Conservation (phyloP, 2,797 vertebrate genomes). For the Dendrocincla tyrannina region DNA sequence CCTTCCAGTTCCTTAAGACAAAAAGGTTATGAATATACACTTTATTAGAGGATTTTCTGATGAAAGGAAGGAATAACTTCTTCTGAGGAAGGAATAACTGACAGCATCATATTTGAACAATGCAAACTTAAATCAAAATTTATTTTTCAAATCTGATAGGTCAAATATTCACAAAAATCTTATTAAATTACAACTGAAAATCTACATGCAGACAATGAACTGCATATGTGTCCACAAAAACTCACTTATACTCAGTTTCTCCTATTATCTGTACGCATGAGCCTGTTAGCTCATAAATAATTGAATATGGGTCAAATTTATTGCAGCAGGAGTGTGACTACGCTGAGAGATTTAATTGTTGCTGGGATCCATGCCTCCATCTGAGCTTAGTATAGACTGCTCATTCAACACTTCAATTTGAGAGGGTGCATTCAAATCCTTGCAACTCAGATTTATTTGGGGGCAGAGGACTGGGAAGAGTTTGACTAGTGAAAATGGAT, state of each 20-base stretch:
- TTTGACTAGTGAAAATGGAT: not conserved
- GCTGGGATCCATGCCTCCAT: not conserved
- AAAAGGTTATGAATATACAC: not conserved
- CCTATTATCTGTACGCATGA: not conserved
- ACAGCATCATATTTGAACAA: not conserved
- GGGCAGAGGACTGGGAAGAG: not conserved
- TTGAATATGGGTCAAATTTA: slow-evolving; percentile 1
- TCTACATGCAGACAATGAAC: not conserved
- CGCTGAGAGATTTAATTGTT: not conserved
- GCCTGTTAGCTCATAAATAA: slow-evolving; percentile 7
- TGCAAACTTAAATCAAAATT: not conserved
- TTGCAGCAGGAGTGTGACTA: not conserved
- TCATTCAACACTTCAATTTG: not conserved
- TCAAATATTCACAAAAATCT: not conserved
- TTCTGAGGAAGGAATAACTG: not conserved
- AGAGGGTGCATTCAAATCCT: not conserved
- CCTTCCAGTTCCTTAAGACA: not conserved
- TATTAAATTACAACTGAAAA: not conserved
- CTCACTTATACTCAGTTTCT: not conserved
- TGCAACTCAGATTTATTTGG: not conserved
- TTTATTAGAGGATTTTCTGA: not conserved
- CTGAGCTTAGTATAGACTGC: not conserved
- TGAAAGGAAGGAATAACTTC: not conserved
- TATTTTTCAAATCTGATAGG: not conserved
- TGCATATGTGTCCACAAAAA: not conserved